Evolutionary conservation across 2,113 vertebrate species (phyloP), one percentile per base, ranked within the genome.

Genomic region (Megaleporinus macrocephalus): DNA sequence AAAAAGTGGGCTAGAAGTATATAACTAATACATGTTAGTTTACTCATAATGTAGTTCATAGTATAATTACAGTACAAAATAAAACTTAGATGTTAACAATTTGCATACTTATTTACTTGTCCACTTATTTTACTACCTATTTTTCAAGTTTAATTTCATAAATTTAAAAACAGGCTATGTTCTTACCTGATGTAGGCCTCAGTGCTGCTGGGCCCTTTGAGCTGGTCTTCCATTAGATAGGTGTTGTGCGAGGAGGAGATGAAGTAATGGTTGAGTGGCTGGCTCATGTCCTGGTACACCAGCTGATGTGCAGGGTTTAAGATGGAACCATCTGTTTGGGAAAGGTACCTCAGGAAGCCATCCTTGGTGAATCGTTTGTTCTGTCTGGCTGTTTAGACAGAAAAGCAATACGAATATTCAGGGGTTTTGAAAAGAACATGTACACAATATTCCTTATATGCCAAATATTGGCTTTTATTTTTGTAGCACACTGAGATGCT

Each of bases 181-280:
- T 51, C 13, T 63, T 93, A 97, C 98, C 95, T 95, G 86, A 99
- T 96, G 78, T 99, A 99, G 89, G 97, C 98, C 85, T 99, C 98
- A 0, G 94, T 97, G 91, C 98, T 99, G 95, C 98, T 99, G 33
- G 96, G 96, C 2, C 97, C 97, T 30, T 90, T 96, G 78, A 99
- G 89, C 86, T 99, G 98, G 91, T 99, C 97, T 41, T 97, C 96
- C 93, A 96, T 95, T 79, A 99, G 93, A 89, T 99, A 99, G 4
- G 97, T 99, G 86, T 99, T 99, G 89, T 99, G 98, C 0, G 98
- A 99, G 55, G 98, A 98, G 0, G 97, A 98, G 86, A 99, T 96
- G 66, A 95, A 95, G 90, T 99, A 99, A 89, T 98, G 94, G 86
- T 93, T 96, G 88, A 99, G 94, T 0, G 98, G 97, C 44, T 96